A percentile compares a stretch with the other conserved stretches of the same genome.
These are phyloP conservation scores for Periophthalmus magnuspinnatus DNA, from an alignment of 2,797 vertebrate genomes.

Conservation along the genomic window DNA sequence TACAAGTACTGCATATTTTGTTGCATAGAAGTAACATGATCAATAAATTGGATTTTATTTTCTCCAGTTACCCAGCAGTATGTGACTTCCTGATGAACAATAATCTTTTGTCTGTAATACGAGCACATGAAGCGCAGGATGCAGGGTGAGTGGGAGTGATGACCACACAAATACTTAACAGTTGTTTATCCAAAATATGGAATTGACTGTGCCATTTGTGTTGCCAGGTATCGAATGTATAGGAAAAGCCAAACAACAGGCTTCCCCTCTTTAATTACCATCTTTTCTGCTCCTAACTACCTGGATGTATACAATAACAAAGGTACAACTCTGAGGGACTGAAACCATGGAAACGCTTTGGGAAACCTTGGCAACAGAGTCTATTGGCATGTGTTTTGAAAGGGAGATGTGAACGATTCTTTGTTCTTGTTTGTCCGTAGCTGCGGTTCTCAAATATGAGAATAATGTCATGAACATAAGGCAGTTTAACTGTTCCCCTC, in stretches of 20 bases:
- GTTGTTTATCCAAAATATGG: neutral
- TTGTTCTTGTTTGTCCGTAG: slow-evolving; percentile 41
- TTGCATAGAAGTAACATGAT: neutral
- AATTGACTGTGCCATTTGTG: neutral
- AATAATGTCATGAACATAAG: slow-evolving; percentile 85
- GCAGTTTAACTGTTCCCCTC: slow-evolving; percentile 82
- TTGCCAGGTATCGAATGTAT: slow-evolving; percentile 97
- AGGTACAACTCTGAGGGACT: slow-evolving; percentile 79
- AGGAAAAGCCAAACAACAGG: slow-evolving; percentile 99
- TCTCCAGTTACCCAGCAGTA: slow-evolving; percentile 92
- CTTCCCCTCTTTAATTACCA: slow-evolving; percentile 98
- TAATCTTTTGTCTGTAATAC: slow-evolving; percentile 98
- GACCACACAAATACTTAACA: neutral
- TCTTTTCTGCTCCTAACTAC: slow-evolving; percentile 99
- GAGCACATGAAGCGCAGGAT: slow-evolving; percentile 99
- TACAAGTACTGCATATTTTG: neutral
- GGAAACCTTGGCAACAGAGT: slow-evolving; percentile 45
- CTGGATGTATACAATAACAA: slow-evolving; percentile 99
- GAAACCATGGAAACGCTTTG: slow-evolving; percentile 56
- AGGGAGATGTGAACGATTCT: neutral
- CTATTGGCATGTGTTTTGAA: slow-evolving; percentile 12
- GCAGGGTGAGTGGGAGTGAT: slow-evolving; percentile 87
- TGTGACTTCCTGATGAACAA: slow-evolving; percentile 99
- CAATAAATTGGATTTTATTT: slow-evolving; percentile 27
- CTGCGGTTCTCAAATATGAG: slow-evolving; percentile 82